Evolutionary conservation across 2,797 vertebrate genomes (phyloP), one percentile per base, ranked within the genome.

Genomic region (Alca torda): DNA sequence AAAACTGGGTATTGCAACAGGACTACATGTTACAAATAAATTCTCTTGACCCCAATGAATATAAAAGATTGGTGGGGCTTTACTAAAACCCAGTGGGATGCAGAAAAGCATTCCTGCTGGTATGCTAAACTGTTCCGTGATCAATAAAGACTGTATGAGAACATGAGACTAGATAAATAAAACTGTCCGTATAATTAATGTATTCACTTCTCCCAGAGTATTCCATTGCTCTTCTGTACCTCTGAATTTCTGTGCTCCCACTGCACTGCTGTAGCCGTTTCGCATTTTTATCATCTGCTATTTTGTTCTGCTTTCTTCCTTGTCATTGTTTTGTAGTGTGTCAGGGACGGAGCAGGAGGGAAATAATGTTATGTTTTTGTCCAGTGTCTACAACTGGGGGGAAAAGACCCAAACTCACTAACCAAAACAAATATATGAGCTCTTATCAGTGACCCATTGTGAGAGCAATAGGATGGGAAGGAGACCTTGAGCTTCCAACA

Each of bases 131-230:
- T 83, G 31, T 74, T 94, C 60, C 65, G 23, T 90, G 91, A 90
- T 97, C 96, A 90, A 95, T 91, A 87, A 95, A 91, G 75, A 19
- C 20, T 50, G 30, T 68, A 87, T 76, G 53, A 92, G 84, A 85
- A 81, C 56, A 83, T 0, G 6, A 92, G 72, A 68, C 72, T 81
- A 35, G 87, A 77, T 90, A 84, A 94, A 92, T 96, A 91, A 96
- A 94, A 65, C 78, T 94, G 92, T 76, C 73, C 28, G 14, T 72
- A 33, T 84, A 96, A 92, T 78, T 61, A 75, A 92, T 84, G 69
- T 69, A 76, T 91, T 84, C 28, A 84, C 50, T 73, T 68, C 72
- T 96, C 39, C 13, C 13, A 4, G 19, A 79, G 54, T 84, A 69
- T 21, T 81, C 57, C 30, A 45, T 9, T 79, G 17, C 46, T 88